Evolutionary conservation across 2,113 vertebrate species (phyloP).

Genomic region (Psilopsiagon aurifrons): DNA sequence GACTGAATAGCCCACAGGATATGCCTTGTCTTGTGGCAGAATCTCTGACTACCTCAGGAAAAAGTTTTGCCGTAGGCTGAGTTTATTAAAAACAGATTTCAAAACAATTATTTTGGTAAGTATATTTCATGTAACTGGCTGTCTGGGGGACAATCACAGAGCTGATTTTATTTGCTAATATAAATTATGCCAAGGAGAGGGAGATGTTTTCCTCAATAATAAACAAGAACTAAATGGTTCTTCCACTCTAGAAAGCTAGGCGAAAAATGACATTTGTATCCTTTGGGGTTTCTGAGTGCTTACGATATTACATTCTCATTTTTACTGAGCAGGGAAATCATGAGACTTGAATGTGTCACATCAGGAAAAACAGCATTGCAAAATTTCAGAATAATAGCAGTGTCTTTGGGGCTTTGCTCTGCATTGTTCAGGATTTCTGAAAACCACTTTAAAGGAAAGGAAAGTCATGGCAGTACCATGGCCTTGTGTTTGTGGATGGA

Average conservation of each 20-base stretch:
- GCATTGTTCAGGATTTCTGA: not conserved
- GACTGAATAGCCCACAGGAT: not conserved
- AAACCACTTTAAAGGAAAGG: not conserved
- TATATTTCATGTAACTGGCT: not conserved
- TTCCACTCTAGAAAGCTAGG: not conserved
- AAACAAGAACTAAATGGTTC: constrained; percentile 2
- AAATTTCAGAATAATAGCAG: not conserved
- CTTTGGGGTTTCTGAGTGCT: not conserved
- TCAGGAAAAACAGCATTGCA: not conserved
- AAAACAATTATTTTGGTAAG: not conserved
- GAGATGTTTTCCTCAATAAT: not conserved
- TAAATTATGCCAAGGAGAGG: not conserved
- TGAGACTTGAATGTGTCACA: not conserved
- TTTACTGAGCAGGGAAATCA: not conserved
- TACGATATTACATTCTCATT: not conserved
- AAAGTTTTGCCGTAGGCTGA: not conserved
- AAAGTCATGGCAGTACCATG: not conserved
- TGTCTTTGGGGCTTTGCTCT: not conserved
- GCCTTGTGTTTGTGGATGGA: not conserved
- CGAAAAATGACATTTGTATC: constrained; percentile 24
- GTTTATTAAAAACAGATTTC: not conserved
- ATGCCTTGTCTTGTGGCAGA: not conserved
- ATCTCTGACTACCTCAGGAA: not conserved
- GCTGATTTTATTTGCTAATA: not conserved
- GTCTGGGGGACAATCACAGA: not conserved